These are phyloP conservation scores for Phalacrocorax brasilianus DNA, from an alignment of 2,113 vertebrate genomes.

Conservation along the genomic window DNA sequence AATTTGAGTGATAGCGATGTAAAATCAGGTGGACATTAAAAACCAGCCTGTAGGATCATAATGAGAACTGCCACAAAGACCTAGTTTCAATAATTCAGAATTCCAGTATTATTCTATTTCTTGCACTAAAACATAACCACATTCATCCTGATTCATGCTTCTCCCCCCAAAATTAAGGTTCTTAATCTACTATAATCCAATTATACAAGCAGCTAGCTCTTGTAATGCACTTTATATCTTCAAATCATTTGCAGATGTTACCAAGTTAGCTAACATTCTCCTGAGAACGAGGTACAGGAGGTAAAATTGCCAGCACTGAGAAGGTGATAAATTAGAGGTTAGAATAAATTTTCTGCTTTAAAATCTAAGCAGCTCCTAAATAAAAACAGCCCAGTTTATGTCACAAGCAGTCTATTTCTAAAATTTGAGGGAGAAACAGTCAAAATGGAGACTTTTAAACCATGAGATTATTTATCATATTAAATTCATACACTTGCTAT, in stretches of 20 bases:
- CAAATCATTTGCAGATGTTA: background rate
- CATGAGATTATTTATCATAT: no score
- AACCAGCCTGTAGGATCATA: background rate
- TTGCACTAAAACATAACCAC: background rate
- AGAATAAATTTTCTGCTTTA: background rate
- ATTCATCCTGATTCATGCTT: background rate
- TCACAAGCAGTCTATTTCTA: background rate
- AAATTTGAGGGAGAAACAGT: background rate
- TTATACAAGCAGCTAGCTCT: background rate
- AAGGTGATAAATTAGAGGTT: background rate
- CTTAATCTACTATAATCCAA: background rate
- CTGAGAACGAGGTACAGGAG: background rate
- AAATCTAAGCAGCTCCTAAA: background rate
- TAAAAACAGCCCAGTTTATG: background rate
- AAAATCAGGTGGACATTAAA: background rate
- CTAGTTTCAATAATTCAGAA: background rate
- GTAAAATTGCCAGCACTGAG: background rate
- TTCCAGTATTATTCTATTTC: background rate
- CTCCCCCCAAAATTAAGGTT: rapidly evolving
- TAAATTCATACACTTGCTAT: background rate
- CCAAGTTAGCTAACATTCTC: background rate
- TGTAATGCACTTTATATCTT: background rate
- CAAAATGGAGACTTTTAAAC: background rate
- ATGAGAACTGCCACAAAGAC: background rate
- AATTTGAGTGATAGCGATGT: background rate